Conservation (phyloP, 2,797 vertebrate genomes). For the Scomberomorus guttatus region DNA sequence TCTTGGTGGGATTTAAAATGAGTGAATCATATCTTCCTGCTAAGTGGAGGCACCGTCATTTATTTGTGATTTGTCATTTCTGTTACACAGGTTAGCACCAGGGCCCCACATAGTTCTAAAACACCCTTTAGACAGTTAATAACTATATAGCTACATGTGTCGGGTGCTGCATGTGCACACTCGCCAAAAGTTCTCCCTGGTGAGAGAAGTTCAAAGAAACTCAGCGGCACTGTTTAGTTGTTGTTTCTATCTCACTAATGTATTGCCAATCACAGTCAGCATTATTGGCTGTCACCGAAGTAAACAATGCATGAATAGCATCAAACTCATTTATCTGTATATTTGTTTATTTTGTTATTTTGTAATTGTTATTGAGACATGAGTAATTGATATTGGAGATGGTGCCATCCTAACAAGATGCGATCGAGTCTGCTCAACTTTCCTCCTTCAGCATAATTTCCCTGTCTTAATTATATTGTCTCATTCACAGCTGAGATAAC, state of each 20-base stretch:
- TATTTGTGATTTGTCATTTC: no score
- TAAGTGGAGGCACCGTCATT: no score
- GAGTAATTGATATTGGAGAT: constrained; percentile 69
- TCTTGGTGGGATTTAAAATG: no score
- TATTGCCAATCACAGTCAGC: constrained; percentile 54
- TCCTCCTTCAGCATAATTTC: constrained; percentile 91
- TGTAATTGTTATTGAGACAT: constrained; percentile 69
- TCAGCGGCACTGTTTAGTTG: constrained; percentile 31
- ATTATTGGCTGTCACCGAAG: constrained; percentile 48
- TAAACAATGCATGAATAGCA: constrained; percentile 63
- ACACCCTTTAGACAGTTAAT: no score
- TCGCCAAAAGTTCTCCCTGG: constrained; percentile 66
- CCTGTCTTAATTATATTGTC: constrained; percentile 96
- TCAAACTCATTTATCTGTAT: constrained; percentile 61
- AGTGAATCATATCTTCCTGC: no score
- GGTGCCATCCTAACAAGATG: constrained; percentile 63
- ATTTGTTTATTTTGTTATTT: no score
- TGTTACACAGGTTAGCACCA: no score
- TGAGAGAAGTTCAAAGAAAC: constrained; percentile 59
- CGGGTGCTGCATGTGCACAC: background rate
- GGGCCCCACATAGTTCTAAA: no score
- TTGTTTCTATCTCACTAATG: constrained; percentile 58
- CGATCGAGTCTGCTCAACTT: constrained; percentile 67
- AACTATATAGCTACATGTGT: no score
- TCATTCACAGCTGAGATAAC: constrained; percentile 91